Base-by-base conservation (phyloP, 2,797 vertebrate genomes). In the Fratercula arctica region DNA sequence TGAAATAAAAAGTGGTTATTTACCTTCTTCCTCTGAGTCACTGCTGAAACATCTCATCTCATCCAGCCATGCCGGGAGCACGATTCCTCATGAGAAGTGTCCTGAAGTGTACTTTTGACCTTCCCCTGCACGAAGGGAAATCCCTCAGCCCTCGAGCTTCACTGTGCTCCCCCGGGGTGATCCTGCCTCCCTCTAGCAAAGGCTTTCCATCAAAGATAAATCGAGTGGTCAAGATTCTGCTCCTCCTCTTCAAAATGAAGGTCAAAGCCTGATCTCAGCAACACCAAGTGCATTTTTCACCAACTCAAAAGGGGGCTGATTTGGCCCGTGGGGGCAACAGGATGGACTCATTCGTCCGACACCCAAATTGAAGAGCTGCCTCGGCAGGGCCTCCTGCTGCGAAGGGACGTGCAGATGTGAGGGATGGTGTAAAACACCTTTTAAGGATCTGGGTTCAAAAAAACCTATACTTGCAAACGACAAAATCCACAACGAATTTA, bases 1-100 rank as follows among this genome's bases (percentile, higher is more conserved):
- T 94, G 87, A 97, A 95, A 96, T 93, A 89, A 95, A 86, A 70
- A 84, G 80, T 64, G 64, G 57, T 87, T 86, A 59, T 97, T 96
- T 96, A 92, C 87, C 82, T 96, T 91, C 95, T 94, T 95, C 93
- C 91, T 96, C 94, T 83, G 90, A 89, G 92, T 93, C 96, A 97
- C 93, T 75, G 77, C 84, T 18, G 56, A 89, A 88, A 39, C 95
- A 95, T 94, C 72, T 63, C 88, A 54, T 61, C 79, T 54, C 26
- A 48, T 85, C 93, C 3, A 45, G 8, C 85, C 19, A 3, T 11
- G 53, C 45, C 21, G 2, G 70, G 75, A 91, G 85, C 72, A 16
- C 5, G 0, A 7, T 8, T 3, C 1, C 87, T 92, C 85, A 19
- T 6, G 16, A 11, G n/a, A 69, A 1, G 15, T 6, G 39, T 48